phyloP scores from a whole-genome alignment of 2,113 vertebrate species.

The human (Homo sapiens) region GRCh38 chr21:21812001-21812500 shows the following conservation, averaged over 20 bases:
- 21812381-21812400: background rate
- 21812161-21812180: background rate
- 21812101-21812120: background rate
- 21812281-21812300: background rate
- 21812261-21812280: background rate
- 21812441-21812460: background rate
- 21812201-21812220: background rate
- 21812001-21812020: background rate
- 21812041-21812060: background rate
- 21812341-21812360: background rate
- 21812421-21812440: background rate
- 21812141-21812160: background rate
- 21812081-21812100: background rate
- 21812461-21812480: background rate
- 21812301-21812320: background rate
- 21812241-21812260: background rate
- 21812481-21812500: background rate
- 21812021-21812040: background rate
- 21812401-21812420: background rate
- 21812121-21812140: background rate
- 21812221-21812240: background rate
- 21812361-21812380: background rate
- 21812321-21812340: background rate
- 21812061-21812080: background rate
- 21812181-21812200: background rate